A percentile compares a stretch with the other conserved stretches of the same genome.
Conservation (phyloP, 2,797 vertebrate genomes). For the Leptoclinus maculatus region DNA sequence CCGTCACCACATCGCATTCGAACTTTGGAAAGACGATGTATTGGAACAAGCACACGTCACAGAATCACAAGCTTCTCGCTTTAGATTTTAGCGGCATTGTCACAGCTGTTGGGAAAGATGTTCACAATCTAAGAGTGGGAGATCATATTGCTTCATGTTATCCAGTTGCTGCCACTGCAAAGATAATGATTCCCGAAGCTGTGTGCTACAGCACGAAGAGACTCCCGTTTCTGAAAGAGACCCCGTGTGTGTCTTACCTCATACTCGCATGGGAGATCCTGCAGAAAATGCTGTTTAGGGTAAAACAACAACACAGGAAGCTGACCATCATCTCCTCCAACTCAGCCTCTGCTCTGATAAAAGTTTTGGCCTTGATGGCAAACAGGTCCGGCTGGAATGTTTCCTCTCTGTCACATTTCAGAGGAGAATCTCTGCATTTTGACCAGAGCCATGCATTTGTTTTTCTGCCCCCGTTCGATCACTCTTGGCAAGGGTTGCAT, state of each 20-base stretch:
- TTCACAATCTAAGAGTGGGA: slow-evolving; percentile 83
- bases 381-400: slow-evolving; percentile 83
- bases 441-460: slow-evolving; percentile 77
- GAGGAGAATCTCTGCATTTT: slow-evolving; percentile 34
- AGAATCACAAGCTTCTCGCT: slow-evolving; percentile 84
- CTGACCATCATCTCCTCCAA: slow-evolving; percentile 76
- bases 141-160: slow-evolving; percentile 88
- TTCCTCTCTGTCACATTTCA: slow-evolving; percentile 55
- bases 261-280: slow-evolving; percentile 89
- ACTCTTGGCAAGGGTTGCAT: slow-evolving; percentile 55
- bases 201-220: slow-evolving; percentile 82
- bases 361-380: slow-evolving; percentile 79
- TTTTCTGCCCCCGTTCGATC: slow-evolving; percentile 82
- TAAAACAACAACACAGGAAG: slow-evolving; percentile 69
- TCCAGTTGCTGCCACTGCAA: slow-evolving; percentile 80
- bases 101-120: slow-evolving; percentile 80
- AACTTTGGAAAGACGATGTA: slow-evolving; percentile 85
- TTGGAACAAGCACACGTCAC: slow-evolving; percentile 82
- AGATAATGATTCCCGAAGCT: slow-evolving; percentile 80
- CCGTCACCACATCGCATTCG: slow-evolving; percentile 83
- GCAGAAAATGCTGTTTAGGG: slow-evolving; percentile 65
- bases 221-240: slow-evolving; percentile 79
- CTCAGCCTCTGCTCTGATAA: slow-evolving; percentile 73
- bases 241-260: slow-evolving; percentile 88
- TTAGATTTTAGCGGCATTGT: slow-evolving; percentile 88